Evolutionary conservation across 2,888 invertebrate genomes (phyloP).

Genomic region (Mechanitis mazaeus): DNA sequence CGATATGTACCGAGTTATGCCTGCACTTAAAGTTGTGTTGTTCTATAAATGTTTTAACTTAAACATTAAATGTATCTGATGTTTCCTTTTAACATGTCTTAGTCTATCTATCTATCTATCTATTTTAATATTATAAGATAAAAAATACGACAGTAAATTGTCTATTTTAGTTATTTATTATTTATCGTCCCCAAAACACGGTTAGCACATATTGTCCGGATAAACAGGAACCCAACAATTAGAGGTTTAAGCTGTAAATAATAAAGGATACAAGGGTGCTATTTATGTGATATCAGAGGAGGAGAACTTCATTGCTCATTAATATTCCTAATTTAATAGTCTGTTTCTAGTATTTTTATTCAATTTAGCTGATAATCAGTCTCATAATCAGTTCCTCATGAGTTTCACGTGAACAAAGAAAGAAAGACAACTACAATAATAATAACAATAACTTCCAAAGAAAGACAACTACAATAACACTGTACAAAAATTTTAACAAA

Average conservation of each 20-base stretch:
- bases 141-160: neutral
- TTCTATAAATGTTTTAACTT: too few relatives aligned
- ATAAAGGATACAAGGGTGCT: slow-evolving; percentile 23
- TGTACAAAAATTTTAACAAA: too few relatives aligned
- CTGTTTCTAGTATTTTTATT: too few relatives aligned
- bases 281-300: slow-evolving; percentile 20
- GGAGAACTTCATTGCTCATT: slow-evolving; percentile 13
- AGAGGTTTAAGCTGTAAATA: slow-evolving; percentile 20
- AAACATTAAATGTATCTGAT: too few relatives aligned
- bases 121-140: neutral
- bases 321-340: neutral
- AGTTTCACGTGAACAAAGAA: too few relatives aligned
- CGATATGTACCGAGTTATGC: neutral
- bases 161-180: neutral
- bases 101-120: too few relatives aligned
- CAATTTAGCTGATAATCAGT: too few relatives aligned
- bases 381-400: too few relatives aligned
- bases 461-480: too few relatives aligned
- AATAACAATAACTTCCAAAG: too few relatives aligned
- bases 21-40: neutral
- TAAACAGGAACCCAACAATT: slow-evolving; percentile 24
- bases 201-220: slow-evolving; percentile 12
- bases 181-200: neutral
- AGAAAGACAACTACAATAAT: too few relatives aligned
- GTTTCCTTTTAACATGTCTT: too few relatives aligned